Percentiles rank a stretch among this genome's conserved stretches.
These are phyloP conservation scores for Atherix ibis DNA, from an alignment of 2,888 invertebrate genomes.

Conservation along the genomic window DNA sequence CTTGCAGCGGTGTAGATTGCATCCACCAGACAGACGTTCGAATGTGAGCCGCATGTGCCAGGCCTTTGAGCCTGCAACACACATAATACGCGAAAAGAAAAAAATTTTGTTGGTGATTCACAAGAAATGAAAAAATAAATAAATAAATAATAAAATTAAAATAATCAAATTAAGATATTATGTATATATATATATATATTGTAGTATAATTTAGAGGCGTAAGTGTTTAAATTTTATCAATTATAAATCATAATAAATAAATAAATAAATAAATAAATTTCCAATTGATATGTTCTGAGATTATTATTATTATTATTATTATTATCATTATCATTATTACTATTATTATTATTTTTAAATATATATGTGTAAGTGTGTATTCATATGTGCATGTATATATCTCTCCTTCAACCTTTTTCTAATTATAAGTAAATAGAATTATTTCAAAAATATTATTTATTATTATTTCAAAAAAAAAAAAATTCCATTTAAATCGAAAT, in stretches of 20 bases:
- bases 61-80: conserved; percentile 78
- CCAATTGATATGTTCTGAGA: neutral
- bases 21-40: conserved; percentile 83
- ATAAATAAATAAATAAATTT: conserved; percentile 1
- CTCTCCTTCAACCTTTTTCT: no score
- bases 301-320: neutral
- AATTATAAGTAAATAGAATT: no score
- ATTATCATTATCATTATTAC: neutral
- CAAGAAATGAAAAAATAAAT: conserved; percentile 15
- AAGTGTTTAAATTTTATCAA: conserved; percentile 4
- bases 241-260: neutral
- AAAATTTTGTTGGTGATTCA: conserved; percentile 32
- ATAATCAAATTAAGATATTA: conserved; percentile 5
- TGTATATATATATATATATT: neutral
- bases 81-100: conserved; percentile 27
- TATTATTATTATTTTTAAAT: no score
- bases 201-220: neutral
- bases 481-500: no score
- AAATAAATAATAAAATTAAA: conserved; percentile 8
- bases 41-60: conserved; percentile 91
- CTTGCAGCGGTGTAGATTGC: conserved; percentile 87
- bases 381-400: no score
- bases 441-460: no score
- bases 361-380: conserved; percentile 2
- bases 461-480: no score